phyloP scores from a whole-genome alignment of 2,888 invertebrate genomes.

The Mycalesis mineus region DNA sequence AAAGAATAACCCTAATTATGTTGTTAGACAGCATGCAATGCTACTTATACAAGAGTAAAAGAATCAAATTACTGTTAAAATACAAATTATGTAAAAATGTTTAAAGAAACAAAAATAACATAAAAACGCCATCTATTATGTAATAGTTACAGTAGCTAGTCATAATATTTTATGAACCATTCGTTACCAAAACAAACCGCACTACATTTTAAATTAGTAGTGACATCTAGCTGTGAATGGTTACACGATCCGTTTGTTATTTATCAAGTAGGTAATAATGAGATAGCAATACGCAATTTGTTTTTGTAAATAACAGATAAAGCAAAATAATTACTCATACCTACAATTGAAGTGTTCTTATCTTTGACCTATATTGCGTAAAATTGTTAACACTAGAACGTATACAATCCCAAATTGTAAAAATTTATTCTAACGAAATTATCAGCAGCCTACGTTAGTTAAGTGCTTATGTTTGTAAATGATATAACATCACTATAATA shows the following conservation, averaged over 20 bases:
- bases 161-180: constrained; percentile 44
- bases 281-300: constrained; percentile 10
- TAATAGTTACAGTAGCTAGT: constrained; percentile 45
- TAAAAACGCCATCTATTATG: constrained; percentile 54
- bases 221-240: constrained; percentile 44
- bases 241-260: not conserved
- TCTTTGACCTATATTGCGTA: constrained; percentile 36
- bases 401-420: not conserved
- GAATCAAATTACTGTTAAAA: too few species aligned
- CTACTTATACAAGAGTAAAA: too few species aligned
- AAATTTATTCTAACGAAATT: too few species aligned
- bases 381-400: constrained; percentile 23
- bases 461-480: too few species aligned
- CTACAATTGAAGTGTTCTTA: constrained; percentile 34
- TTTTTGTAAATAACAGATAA: constrained; percentile 30
- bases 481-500: too few species aligned
- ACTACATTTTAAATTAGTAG: constrained; percentile 19
- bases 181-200: too few species aligned
- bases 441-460: too few species aligned
- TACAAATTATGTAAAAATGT: too few species aligned
- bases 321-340: constrained; percentile 30
- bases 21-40: too few species aligned
- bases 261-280: constrained; percentile 20
- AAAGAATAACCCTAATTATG: too few species aligned
- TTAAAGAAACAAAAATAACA: too few species aligned